Percentiles rank a stretch among this genome's conserved stretches.
phyloP scores from a whole-genome alignment of 1,140 invertebrate species.

The Scaptomyza montana region DNA sequence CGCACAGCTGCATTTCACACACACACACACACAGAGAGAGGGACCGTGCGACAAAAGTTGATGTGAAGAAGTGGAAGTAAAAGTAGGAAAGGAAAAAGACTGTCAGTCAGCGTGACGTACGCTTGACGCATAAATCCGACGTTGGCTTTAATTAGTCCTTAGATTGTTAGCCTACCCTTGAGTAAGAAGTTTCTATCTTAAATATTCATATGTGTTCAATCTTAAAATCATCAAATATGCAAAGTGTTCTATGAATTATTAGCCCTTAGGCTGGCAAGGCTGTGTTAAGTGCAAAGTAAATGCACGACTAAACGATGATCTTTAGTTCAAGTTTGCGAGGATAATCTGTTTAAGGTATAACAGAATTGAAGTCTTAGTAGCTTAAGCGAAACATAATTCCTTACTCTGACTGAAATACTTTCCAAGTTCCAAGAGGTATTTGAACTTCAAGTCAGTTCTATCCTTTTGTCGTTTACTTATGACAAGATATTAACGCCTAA shows the following conservation, averaged over 20 bases:
- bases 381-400: too few species aligned
- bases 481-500: too few species aligned
- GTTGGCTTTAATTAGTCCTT: slow-evolving; percentile 72
- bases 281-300: neutral
- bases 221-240: slow-evolving; percentile 28
- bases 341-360: too few species aligned
- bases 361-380: too few species aligned
- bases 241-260: slow-evolving; percentile 31
- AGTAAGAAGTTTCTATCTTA: slow-evolving; percentile 49
- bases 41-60: slow-evolving; percentile 4
- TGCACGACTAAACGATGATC: neutral
- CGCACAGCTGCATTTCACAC: slow-evolving; percentile 73
- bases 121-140: slow-evolving; percentile 69
- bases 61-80: slow-evolving; percentile 15
- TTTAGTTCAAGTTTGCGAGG: neutral
- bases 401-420: too few species aligned
- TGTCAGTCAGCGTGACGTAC: slow-evolving; percentile 47
- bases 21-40: neutral
- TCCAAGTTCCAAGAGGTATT: too few species aligned
- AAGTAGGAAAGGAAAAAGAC: neutral
- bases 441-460: too few species aligned
- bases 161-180: slow-evolving; percentile 46
- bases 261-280: neutral
- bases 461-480: too few species aligned
- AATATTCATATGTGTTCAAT: slow-evolving; percentile 53